Conservation (phyloP, 2,888 invertebrate genomes). For the Bhutanitis thaidina region DNA sequence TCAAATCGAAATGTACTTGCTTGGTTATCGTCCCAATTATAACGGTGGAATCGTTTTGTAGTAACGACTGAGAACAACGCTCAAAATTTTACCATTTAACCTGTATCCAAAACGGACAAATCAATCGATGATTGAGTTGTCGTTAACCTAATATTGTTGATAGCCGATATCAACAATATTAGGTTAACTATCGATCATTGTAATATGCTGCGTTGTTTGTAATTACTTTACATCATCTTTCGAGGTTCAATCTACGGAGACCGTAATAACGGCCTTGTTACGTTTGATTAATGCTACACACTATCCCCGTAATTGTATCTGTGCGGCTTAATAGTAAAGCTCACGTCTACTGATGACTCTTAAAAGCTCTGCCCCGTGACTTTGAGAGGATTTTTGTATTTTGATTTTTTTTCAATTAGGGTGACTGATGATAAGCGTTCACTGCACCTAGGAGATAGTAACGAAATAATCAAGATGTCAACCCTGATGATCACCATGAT, state of each 20-base stretch:
- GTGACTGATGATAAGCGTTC: too few species aligned
- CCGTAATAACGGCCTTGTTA: background rate
- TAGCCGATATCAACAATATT: too few species aligned
- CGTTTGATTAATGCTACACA: background rate
- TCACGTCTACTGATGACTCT: background rate
- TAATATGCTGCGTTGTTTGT: background rate
- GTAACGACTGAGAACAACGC: background rate
- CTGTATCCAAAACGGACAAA: background rate
- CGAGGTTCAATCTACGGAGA: background rate
- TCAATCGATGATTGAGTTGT: background rate
- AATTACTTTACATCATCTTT: background rate
- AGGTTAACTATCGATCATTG: conserved; percentile 6
- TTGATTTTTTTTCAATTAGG: too few species aligned
- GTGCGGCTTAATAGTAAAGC: background rate
- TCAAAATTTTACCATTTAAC: background rate
- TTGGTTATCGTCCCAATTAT: too few species aligned
- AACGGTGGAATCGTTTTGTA: background rate
- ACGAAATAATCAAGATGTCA: too few species aligned
- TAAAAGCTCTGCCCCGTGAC: background rate
- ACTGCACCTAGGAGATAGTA: too few species aligned
- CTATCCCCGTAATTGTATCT: background rate
- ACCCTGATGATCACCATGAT: too few species aligned
- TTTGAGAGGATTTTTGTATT: too few species aligned
- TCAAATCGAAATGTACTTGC: too few species aligned
- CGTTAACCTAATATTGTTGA: conserved; percentile 3